Base-by-base conservation (phyloP, 2,113 vertebrate species). In the Taxidea taxus region DNA sequence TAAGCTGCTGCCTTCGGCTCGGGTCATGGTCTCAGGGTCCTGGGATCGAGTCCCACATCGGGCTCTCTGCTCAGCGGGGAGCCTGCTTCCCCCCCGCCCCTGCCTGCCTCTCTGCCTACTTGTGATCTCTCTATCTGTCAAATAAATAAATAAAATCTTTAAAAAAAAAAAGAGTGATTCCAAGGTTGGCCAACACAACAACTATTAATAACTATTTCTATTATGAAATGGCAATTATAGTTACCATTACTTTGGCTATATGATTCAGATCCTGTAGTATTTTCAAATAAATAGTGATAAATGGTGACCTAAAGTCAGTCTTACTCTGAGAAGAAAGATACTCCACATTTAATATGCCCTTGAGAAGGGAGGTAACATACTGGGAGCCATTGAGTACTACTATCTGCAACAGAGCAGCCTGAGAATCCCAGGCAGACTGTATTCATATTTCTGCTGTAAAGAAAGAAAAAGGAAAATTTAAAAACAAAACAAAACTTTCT, bases 261-360 rank as follows among this genome's bases (percentile, higher is more conserved):
- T 70, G 68, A 87, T 56, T 93, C 62, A 87, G 68, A 82, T 51
- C 12, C 64, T 87, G 11, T 85, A 74, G n/a, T 90, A 82, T 89
- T 95, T 77, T 91, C 62, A 93, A 94, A 80, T 42, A 88, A 86
- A 72, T 58, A 92, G 66, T 95, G 89, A 91, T 54, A 88, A 91
- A 66, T 14, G 18, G 51, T 90, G 88, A 92, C n/a, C 25, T 83
- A 15, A 74, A 90, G 54, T 70, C 51, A 81, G n/a, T 80, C 42
- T 89, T 82, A 39, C 23, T 94, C 68, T 60, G n/a, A 75, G 51
- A 90, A 91, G 49, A 83, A 81, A 93, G 90, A 44, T 83, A 68
- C 18, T 90, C 29, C 44, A 23, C 49, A 81, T 72, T 70, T 92
- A 62, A 82, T 66, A 95, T 39, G 80, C 49, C 51, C 34, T 91